Evolutionary conservation across 1,140 invertebrate species (phyloP).

Genomic region (Drosophila kepulauana): DNA sequence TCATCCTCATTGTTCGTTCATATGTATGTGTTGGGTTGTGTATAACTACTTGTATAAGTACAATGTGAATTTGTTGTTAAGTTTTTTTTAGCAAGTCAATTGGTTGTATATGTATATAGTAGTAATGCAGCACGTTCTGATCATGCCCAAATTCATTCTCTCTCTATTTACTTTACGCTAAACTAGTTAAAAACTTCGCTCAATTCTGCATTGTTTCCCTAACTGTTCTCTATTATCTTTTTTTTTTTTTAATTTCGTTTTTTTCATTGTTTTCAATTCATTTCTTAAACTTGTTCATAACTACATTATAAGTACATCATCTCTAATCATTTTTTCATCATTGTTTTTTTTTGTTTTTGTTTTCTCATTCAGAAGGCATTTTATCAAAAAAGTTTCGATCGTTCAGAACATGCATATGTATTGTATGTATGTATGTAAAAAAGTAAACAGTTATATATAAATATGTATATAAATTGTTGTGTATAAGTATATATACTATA

Average conservation of each 20-base stretch:
- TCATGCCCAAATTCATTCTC: slow-evolving; percentile 30
- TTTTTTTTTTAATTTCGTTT: slow-evolving; percentile 19
- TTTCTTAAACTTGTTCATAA: slow-evolving; percentile 25
- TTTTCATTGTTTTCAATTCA: slow-evolving; percentile 4
- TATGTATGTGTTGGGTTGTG: neutral
- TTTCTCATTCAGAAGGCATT: slow-evolving; percentile 59
- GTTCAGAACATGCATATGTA: slow-evolving; percentile 23
- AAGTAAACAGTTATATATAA: slow-evolving; percentile 38
- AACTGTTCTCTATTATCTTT: slow-evolving; percentile 19
- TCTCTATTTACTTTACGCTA: slow-evolving; percentile 31
- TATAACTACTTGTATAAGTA: slow-evolving; percentile 37
- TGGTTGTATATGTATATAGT: slow-evolving; percentile 14
- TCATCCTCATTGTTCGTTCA: slow-evolving; percentile 2
- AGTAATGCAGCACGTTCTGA: slow-evolving; percentile 29
- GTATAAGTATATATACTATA: slow-evolving; percentile 20
- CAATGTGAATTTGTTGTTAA: slow-evolving; percentile 30
- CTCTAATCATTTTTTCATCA: neutral
- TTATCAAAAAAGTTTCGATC: slow-evolving; percentile 54
- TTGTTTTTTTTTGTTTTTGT: slow-evolving; percentile 3
- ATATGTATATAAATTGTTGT: slow-evolving; percentile 11
- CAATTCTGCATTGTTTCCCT: slow-evolving; percentile 35
- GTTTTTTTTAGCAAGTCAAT: slow-evolving; percentile 13
- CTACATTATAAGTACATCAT: slow-evolving; percentile 35
- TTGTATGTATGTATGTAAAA: slow-evolving; percentile 26
- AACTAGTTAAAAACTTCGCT: slow-evolving; percentile 42